Conservation (phyloP, 2,888 invertebrate species). For the Ophion obscuratus region DNA sequence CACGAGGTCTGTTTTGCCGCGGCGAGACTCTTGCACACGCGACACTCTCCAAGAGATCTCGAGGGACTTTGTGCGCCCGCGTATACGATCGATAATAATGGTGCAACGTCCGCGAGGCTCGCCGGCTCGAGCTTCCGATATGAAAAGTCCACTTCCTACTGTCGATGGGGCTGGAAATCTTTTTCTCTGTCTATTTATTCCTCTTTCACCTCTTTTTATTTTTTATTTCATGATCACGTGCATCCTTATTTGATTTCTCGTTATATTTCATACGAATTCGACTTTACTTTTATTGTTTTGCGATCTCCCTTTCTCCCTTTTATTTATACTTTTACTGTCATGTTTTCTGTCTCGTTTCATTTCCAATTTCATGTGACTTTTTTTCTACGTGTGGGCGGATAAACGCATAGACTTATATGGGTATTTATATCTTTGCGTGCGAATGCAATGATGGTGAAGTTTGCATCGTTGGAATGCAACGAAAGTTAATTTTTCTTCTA, state of each 20-base stretch:
- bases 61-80: conserved; percentile 65
- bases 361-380: too few species aligned
- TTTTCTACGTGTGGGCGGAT: too few species aligned
- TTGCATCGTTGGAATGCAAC: too few species aligned
- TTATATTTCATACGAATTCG: too few species aligned
- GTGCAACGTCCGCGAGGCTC: conserved; percentile 72
- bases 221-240: background rate
- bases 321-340: too few species aligned
- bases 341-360: too few species aligned
- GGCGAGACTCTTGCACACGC: conserved; percentile 53
- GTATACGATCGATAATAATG: conserved; percentile 72
- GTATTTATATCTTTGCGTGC: too few species aligned
- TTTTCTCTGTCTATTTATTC: background rate
- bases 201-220: background rate
- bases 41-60: conserved; percentile 68
- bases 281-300: too few species aligned
- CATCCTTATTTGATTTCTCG: background rate
- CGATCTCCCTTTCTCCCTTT: too few species aligned
- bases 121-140: conserved; percentile 65
- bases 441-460: too few species aligned
- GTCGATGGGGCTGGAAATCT: background rate
- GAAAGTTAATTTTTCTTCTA: too few species aligned
- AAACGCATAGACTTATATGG: too few species aligned
- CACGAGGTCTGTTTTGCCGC: conserved; percentile 38
- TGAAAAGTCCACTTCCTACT: conserved; percentile 44